Evolutionary conservation across 2,797 vertebrate species (phyloP), one percentile per base, ranked within the genome.

Genomic region (Luscinia megarhynchos): DNA sequence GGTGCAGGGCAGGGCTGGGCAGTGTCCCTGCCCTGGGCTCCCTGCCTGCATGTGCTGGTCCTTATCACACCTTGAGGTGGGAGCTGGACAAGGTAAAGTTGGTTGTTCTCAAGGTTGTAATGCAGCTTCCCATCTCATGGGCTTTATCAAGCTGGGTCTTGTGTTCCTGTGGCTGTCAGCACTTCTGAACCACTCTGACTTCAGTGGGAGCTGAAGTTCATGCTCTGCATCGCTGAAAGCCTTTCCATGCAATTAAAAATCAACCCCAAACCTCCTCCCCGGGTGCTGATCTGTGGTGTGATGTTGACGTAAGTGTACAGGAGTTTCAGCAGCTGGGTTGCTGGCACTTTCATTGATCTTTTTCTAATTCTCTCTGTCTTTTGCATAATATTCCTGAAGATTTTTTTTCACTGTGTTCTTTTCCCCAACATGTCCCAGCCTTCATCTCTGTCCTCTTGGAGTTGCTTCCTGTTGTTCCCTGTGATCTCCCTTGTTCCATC

Each of bases 401-500:
- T 10, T 80, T 80, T 93, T 94, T 94, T 75, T 66, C 66, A 40
- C 40, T 77, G 53, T 59, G 59, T 87, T 55, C 62, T 87, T 91
- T 93, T 59, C 29, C 57, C 48, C 82, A 75, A 16, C 34, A 78
- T 73, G 38, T 40, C 64, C 62, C 40, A 84, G 58, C 55, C 73
- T 90, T 92, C 91, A 63, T 76, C 73, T 69, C 89, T 86, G 58
- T 81, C 40, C 34, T 78, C 61, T 54, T n/a, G 75, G 69, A 8
- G 0, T 67, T 76, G 91, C 77, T 94, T 92, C 91, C 92, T 95
- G 89, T 91, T 81, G 69, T 86, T 95, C 76, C 81, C 32, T 89
- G 62, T 78, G 89, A 83, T 91, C 89, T 91, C 76, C 73, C 91
- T 93, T 88, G 69, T 88, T 91, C 89, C 94, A 91, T 92, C 91